Evolutionary conservation across 2,797 vertebrate species (phyloP).

Genomic region (Sarcophilus harrisii): DNA sequence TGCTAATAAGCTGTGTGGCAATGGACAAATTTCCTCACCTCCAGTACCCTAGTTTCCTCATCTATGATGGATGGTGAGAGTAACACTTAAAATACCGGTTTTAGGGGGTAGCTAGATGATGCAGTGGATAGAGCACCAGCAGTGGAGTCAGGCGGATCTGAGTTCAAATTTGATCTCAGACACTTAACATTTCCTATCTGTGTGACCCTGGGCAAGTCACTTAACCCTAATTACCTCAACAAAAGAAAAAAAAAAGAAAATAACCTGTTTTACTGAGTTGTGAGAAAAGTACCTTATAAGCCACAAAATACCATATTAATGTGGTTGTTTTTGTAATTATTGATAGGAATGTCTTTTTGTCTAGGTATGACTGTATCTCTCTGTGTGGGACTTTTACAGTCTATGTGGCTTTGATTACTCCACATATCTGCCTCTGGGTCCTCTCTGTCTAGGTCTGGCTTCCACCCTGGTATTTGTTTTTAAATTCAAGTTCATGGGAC

Average conservation of each 20-base stretch:
- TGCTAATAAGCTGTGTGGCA: not conserved
- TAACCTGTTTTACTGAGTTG: not conserved
- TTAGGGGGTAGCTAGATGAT: no score
- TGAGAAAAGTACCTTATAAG: not conserved
- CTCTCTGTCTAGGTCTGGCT: not conserved
- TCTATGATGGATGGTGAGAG: not conserved
- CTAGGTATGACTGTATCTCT: not conserved
- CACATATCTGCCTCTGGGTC: not conserved
- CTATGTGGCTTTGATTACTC: not conserved
- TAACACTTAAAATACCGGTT: not conserved
- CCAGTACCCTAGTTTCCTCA: not conserved
- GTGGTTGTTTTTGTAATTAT: not conserved
- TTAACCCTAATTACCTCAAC: no score
- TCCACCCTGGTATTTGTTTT: not conserved
- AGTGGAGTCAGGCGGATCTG: no score
- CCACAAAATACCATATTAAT: not conserved
- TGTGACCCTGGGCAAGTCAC: no score
- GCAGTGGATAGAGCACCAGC: no score
- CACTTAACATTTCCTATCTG: no score
- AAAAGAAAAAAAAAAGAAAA: no score
- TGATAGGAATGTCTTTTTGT: not conserved
- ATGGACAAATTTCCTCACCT: not conserved
- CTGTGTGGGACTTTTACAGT: not conserved
- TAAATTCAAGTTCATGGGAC: not conserved
- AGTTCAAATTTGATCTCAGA: no score